Conservation (phyloP, 2,113 vertebrate species). For the Xenopus laevis region DNA sequence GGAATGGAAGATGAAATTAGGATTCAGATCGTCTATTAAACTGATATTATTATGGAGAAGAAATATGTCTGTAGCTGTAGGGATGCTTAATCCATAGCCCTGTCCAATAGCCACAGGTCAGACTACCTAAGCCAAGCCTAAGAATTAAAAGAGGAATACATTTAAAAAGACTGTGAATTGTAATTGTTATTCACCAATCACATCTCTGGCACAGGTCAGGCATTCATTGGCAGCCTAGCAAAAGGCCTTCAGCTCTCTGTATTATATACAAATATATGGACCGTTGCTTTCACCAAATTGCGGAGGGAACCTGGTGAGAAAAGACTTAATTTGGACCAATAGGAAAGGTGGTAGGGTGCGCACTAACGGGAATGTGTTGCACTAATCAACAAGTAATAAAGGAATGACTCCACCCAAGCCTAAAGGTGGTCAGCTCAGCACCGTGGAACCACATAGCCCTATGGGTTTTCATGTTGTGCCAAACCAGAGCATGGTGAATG, state of each 20-base stretch:
- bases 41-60: too few relatives aligned
- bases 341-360: not conserved
- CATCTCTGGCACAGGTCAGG: constrained; percentile 6
- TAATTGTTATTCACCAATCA: not conserved
- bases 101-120: too few relatives aligned
- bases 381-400: constrained; percentile 1
- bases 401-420: not conserved
- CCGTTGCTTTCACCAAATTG: not conserved
- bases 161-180: too few relatives aligned
- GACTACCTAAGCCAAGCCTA: too few relatives aligned
- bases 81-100: too few relatives aligned
- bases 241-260: constrained; percentile 13
- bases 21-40: too few relatives aligned
- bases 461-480: not conserved
- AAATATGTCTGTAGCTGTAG: too few relatives aligned
- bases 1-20: too few relatives aligned
- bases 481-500: not conserved
- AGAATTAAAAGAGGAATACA: too few relatives aligned
- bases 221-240: constrained; percentile 13
- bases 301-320: not conserved
- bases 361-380: not conserved
- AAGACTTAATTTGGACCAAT: not conserved
- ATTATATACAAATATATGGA: not conserved
- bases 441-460: constrained; percentile 15
- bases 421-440: constrained; percentile 18